Evolutionary conservation across 2,888 invertebrate genomes (phyloP).

Genomic region (Chorisops tibialis): DNA sequence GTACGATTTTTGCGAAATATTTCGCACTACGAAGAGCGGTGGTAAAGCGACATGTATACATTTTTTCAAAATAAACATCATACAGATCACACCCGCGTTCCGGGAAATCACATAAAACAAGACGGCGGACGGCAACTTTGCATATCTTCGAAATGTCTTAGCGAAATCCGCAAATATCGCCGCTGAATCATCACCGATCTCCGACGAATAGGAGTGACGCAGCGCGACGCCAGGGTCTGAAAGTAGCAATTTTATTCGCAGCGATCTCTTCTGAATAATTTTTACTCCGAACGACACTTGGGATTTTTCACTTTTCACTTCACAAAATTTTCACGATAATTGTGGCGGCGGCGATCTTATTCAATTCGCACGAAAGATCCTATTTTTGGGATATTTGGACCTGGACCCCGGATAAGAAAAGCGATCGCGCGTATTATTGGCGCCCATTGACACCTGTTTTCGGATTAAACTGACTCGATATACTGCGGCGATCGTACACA

Average conservation of each 20-base stretch:
- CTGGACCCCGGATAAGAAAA: constrained; percentile 9
- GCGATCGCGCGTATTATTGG: constrained; percentile 13
- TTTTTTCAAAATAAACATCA: too few relatives aligned
- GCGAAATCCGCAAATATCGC: constrained; percentile 14
- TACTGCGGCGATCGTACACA: constrained; percentile 1
- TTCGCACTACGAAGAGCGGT: too few relatives aligned
- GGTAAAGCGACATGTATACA: too few relatives aligned
- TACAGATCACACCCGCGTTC: too few relatives aligned
- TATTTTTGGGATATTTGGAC: not conserved
- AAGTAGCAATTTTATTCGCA: not conserved
- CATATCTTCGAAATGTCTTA: not conserved
- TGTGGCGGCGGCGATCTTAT: too few relatives aligned
- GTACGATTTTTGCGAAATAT: too few relatives aligned
- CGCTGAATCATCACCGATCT: constrained; percentile 11
- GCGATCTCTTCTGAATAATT: not conserved
- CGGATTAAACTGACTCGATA: constrained; percentile 11
- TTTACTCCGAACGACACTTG: not conserved
- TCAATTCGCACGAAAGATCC: too few relatives aligned
- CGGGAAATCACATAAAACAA: too few relatives aligned
- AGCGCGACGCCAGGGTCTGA: not conserved
- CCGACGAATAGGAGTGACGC: not conserved
- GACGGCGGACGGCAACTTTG: not conserved
- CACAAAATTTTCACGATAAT: not conserved
- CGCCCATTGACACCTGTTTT: constrained; percentile 5
- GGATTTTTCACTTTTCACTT: not conserved